phyloP scores from a whole-genome alignment of 2,113 vertebrate species.

The Lagopus muta region DNA sequence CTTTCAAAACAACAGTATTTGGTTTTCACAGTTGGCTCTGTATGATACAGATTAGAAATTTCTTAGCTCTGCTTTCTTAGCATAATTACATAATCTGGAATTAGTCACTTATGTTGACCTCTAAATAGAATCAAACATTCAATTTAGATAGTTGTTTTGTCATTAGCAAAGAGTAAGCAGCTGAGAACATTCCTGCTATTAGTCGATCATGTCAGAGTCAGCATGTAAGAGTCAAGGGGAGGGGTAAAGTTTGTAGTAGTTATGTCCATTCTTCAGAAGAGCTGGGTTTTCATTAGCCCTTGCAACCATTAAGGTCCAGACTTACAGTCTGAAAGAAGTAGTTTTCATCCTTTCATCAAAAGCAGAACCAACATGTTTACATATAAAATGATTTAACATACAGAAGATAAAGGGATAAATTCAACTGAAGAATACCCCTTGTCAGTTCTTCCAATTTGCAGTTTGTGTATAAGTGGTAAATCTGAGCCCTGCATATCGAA shows the following conservation, averaged over 20 bases:
- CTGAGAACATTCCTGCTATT: not conserved
- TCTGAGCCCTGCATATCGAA: not conserved
- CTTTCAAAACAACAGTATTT: conserved; percentile 53
- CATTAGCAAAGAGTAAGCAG: conserved; percentile 3
- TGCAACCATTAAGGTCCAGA: not conserved
- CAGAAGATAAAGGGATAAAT: conserved; percentile 20
- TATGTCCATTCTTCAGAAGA: not conserved
- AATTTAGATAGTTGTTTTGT: conserved; percentile 44
- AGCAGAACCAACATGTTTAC: not conserved
- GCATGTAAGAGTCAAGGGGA: not conserved
- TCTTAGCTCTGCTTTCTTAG: conserved; percentile 55
- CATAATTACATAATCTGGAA: conserved; percentile 59
- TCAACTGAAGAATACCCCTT: conserved; percentile 1
- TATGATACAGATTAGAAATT: conserved; percentile 47
- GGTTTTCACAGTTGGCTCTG: conserved; percentile 25
- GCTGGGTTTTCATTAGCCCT: not conserved
- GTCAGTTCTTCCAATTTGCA: not conserved
- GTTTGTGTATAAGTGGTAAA: not conserved
- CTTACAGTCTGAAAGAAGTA: not conserved
- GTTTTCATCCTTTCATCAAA: conserved; percentile 24
- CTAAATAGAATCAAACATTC: conserved; percentile 55
- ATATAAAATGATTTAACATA: not conserved
- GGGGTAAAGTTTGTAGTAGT: not conserved
- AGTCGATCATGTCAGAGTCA: not conserved
- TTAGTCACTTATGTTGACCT: conserved; percentile 51